Conservation (phyloP, 2,113 vertebrate species). For the Perccottus glenii region DNA sequence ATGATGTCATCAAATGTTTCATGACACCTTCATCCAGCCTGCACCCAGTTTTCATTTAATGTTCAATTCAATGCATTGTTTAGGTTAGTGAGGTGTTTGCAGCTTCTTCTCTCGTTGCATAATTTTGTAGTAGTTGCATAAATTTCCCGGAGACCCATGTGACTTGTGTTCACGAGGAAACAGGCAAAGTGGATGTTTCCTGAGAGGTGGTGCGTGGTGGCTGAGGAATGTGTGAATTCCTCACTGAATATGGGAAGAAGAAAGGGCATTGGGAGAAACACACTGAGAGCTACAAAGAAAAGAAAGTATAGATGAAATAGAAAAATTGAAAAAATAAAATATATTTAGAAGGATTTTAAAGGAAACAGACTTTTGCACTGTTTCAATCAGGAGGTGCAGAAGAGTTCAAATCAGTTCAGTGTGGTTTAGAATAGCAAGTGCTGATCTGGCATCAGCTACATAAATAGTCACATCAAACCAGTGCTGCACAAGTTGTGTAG, state of each 20-base stretch:
- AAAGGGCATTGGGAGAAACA: constrained; percentile 4
- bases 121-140: constrained; percentile 21
- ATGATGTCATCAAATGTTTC: constrained; percentile 56
- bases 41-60: no score
- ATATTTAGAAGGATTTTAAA: no score
- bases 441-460: no score
- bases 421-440: no score
- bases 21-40: constrained; percentile 5
- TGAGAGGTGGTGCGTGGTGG: constrained; percentile 33
- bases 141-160: constrained; percentile 20
- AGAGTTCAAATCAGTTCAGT: no score
- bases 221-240: constrained; percentile 63
- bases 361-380: no score
- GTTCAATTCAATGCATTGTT: constrained; percentile 8
- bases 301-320: background rate
- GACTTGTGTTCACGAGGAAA: constrained; percentile 30
- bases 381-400: no score
- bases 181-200: constrained; percentile 51
- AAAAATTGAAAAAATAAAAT: background rate
- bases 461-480: no score
- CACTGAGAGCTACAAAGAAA: background rate
- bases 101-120: constrained; percentile 18
- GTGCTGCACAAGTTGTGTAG: no score
- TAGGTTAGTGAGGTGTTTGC: constrained; percentile 5
- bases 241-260: constrained; percentile 27